phyloP scores from a whole-genome alignment of 2,888 invertebrate genomes.

The Prionchulus punctatus region DNA sequence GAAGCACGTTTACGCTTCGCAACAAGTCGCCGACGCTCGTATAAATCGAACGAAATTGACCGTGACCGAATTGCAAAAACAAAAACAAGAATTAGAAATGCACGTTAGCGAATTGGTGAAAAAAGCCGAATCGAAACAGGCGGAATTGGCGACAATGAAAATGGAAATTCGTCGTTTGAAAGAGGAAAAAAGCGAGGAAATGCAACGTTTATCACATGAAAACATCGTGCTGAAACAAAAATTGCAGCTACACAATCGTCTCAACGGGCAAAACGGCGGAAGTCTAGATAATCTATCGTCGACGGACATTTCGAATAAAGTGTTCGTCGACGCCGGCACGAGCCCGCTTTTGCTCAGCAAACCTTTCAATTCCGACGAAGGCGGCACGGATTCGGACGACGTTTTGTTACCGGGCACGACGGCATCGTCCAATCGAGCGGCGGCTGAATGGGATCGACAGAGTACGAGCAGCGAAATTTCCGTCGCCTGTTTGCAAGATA shows the following conservation, averaged over 20 bases:
- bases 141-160: slow-evolving; percentile 38
- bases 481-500: slow-evolving; percentile 77
- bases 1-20: not conserved
- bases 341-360: not conserved
- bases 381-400: not conserved
- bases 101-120: slow-evolving; percentile 37
- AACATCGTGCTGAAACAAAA: slow-evolving; percentile 33
- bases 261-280: slow-evolving; percentile 12
- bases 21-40: slow-evolving; percentile 7
- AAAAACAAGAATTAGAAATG: slow-evolving; percentile 34
- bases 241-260: slow-evolving; percentile 33
- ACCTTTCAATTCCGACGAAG: not conserved
- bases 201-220: slow-evolving; percentile 31
- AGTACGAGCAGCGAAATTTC: slow-evolving; percentile 67
- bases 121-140: slow-evolving; percentile 35
- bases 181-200: slow-evolving; percentile 15
- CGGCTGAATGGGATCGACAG: slow-evolving; percentile 68
- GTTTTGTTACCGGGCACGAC: not conserved
- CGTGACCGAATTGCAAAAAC: slow-evolving; percentile 35
- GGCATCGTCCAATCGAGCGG: not conserved
- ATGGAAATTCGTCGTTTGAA: slow-evolving; percentile 36
- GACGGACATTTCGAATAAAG: not conserved
- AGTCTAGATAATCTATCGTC: not conserved
- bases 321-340: slow-evolving; percentile 4
- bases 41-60: slow-evolving; percentile 11